Evolutionary conservation across 30 jellyfish, hydroid and myxozoan species (phyloP).

Genomic region (Aurelia coerulea): DNA sequence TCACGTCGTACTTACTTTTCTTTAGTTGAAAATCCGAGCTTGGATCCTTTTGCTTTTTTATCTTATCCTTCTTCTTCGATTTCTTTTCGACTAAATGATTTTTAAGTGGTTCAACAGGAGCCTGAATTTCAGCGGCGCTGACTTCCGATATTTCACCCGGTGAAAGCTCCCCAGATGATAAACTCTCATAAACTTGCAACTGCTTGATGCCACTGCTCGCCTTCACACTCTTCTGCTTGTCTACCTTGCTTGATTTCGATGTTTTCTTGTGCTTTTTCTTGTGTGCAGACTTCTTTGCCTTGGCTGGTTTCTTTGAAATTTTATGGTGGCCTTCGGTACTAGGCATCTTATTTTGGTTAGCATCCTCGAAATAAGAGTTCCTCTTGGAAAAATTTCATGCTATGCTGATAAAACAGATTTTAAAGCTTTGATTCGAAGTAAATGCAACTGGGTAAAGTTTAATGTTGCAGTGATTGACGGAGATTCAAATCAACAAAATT

Average conservation of each 20-base stretch:
- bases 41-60: conserved; percentile 20
- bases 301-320: conserved; percentile 49
- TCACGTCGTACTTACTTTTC: conserved; percentile 23
- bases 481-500: conserved; percentile 26
- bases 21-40: conserved; percentile 30
- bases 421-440: conserved; percentile 10
- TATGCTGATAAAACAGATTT: conserved; percentile 6
- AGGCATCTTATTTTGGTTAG: conserved; percentile 82
- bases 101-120: conserved; percentile 6
- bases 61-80: conserved; percentile 52
- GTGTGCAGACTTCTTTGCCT: conserved; percentile 54
- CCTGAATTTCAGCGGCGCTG: conserved; percentile 42
- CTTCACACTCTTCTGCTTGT: conserved; percentile 26
- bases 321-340: conserved; percentile 80
- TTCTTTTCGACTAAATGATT: conserved; percentile 49
- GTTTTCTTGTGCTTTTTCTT: conserved; percentile 77
- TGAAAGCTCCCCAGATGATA: conserved; percentile 74
- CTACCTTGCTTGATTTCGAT: conserved; percentile 49
- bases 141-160: conserved; percentile 70
- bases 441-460: conserved; percentile 17
- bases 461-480: conserved; percentile 58
- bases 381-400: conserved; percentile 32
- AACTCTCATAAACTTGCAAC: conserved; percentile 78
- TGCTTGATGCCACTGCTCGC: conserved; percentile 71
- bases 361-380: conserved; percentile 70